A percentile compares a stretch with the other conserved stretches of the same genome.
Conservation (phyloP, 2,888 invertebrate genomes). For the Epsilonema sp. region DNA sequence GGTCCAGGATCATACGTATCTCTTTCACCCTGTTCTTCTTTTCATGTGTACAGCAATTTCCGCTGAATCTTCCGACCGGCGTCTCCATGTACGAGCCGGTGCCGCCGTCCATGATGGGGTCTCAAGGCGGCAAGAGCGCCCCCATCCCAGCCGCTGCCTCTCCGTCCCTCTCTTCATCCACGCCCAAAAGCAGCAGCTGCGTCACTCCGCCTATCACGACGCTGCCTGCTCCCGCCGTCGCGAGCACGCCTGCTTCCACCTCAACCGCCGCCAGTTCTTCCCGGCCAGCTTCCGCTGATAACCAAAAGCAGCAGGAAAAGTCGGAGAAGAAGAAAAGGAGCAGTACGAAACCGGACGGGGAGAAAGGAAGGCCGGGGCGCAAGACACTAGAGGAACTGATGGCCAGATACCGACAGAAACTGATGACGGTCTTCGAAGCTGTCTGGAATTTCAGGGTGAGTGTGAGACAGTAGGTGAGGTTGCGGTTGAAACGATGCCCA, state of each 20-base stretch:
- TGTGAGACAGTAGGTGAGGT: too few relatives aligned
- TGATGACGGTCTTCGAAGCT: slow-evolving; percentile 52
- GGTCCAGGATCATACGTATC: too few relatives aligned
- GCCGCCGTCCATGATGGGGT: too few relatives aligned
- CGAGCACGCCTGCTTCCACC: background rate
- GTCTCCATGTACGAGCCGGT: too few relatives aligned
- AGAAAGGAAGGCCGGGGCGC: slow-evolving; percentile 1
- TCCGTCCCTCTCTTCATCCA: too few relatives aligned
- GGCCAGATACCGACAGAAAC: slow-evolving; percentile 40
- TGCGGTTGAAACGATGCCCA: too few relatives aligned
- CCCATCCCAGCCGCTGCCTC: too few relatives aligned
- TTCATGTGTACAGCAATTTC: too few relatives aligned
- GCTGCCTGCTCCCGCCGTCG: background rate
- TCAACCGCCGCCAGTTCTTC: background rate
- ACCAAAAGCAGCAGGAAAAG: background rate
- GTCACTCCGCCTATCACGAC: background rate
- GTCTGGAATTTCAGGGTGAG: slow-evolving; percentile 32
- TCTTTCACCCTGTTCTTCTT: too few relatives aligned
- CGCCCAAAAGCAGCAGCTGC: too few relatives aligned
- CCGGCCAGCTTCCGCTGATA: background rate
- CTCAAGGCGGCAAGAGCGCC: too few relatives aligned
- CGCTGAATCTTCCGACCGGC: too few relatives aligned
- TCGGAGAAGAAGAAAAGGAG: background rate
- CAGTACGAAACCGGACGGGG: slow-evolving; percentile 3
- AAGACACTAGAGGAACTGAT: slow-evolving; percentile 21